These are phyloP conservation scores for Tricholauxania praeusta DNA, from an alignment of 2,888 invertebrate species.

Conservation along the genomic window DNA sequence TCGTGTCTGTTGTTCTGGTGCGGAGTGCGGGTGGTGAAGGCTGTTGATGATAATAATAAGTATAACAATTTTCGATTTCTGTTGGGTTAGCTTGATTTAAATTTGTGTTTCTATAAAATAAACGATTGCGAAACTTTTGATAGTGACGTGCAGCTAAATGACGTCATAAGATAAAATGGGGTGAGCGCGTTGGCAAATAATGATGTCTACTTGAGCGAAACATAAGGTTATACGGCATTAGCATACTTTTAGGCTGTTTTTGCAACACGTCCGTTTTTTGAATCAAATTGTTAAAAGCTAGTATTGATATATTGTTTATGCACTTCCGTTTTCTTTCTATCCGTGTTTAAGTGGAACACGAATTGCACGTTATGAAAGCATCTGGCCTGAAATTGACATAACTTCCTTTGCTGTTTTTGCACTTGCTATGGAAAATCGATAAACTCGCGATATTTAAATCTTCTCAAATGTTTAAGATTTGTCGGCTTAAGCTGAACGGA, in stretches of 20 bases:
- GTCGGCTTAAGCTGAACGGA: too few relatives aligned
- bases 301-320: too few relatives aligned
- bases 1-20: constrained; percentile 36
- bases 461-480: too few relatives aligned
- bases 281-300: too few relatives aligned
- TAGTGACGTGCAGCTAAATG: constrained; percentile 56
- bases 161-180: constrained; percentile 59
- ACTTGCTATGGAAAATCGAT: too few relatives aligned
- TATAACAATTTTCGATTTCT: constrained; percentile 37
- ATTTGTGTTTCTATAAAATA: constrained; percentile 46
- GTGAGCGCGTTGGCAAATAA: constrained; percentile 55
- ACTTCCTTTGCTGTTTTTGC: too few relatives aligned
- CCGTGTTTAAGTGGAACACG: too few relatives aligned
- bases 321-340: too few relatives aligned
- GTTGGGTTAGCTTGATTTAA: constrained; percentile 22
- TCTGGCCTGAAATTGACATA: too few relatives aligned
- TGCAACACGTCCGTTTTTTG: too few relatives aligned
- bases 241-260: constrained; percentile 48
- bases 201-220: constrained; percentile 55
- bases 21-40: background rate
- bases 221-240: constrained; percentile 56
- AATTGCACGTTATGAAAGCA: too few relatives aligned
- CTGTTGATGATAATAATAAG: constrained; percentile 45
- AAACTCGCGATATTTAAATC: too few relatives aligned
- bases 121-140: constrained; percentile 54